Conservation (phyloP, 2,797 vertebrate genomes). For the Tokudaia tokunoshimensis region DNA sequence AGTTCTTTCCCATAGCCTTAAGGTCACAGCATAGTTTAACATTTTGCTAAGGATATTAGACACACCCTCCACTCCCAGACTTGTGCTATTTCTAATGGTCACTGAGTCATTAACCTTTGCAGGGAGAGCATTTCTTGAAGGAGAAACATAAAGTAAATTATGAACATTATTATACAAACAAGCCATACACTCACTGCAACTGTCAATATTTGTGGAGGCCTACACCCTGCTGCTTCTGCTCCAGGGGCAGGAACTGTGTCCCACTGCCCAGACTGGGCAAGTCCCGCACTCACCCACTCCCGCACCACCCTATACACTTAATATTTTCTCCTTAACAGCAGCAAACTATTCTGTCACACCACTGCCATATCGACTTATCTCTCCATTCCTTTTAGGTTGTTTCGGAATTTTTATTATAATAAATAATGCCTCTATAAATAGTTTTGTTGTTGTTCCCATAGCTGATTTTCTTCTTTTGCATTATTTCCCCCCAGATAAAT, state of each 20-base stretch:
- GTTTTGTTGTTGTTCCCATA: not conserved
- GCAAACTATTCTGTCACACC: not conserved
- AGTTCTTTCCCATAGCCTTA: not conserved
- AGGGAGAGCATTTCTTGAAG: not conserved
- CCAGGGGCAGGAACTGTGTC: not conserved
- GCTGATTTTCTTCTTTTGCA: constrained; percentile 49
- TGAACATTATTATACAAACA: not conserved
- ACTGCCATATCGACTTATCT: not conserved
- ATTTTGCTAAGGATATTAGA: not conserved
- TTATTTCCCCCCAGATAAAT: constrained; percentile 30
- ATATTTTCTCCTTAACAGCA: not conserved
- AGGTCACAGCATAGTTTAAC: not conserved
- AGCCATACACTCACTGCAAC: not conserved
- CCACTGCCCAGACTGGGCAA: not conserved
- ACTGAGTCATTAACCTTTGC: not conserved
- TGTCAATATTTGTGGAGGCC: not conserved
- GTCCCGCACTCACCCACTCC: not conserved
- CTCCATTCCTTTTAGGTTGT: not conserved
- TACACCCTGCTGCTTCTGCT: not conserved
- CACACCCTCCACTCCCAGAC: not conserved
- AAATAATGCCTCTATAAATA: not conserved
- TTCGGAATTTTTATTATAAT: not conserved
- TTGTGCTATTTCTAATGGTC: not conserved
- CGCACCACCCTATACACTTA: not conserved
- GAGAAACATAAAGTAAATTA: not conserved